phyloP scores from a whole-genome alignment of 1,140 invertebrate species.

The Archivesica marissinica region DNA sequence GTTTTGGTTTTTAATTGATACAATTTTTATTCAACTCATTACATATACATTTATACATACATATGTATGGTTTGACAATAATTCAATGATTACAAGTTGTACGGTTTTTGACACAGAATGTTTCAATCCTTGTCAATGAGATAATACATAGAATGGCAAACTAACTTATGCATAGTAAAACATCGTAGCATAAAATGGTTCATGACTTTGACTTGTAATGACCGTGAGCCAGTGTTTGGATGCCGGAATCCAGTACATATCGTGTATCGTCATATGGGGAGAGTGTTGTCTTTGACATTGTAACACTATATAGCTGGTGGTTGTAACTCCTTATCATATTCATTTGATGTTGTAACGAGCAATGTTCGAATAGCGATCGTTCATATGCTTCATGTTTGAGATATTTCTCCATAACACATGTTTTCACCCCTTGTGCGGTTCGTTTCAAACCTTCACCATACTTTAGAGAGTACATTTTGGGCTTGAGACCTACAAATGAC shows the following conservation, averaged over 20 bases:
- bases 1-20: too few species aligned
- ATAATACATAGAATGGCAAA: too few species aligned
- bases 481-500: slow-evolving; percentile 68
- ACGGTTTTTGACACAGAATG: too few species aligned
- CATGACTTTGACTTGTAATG: slow-evolving; percentile 14
- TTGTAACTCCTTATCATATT: slow-evolving; percentile 64
- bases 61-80: too few species aligned
- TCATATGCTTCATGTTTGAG: slow-evolving; percentile 67
- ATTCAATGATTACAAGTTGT: too few species aligned
- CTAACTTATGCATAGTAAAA: too few species aligned
- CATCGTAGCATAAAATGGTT: neutral
- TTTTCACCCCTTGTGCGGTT: slow-evolving; percentile 67
- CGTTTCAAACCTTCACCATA: slow-evolving; percentile 12
- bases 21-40: too few species aligned
- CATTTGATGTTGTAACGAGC: slow-evolving; percentile 52
- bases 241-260: slow-evolving; percentile 41
- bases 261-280: slow-evolving; percentile 7
- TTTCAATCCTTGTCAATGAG: too few species aligned
- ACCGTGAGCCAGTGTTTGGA: slow-evolving; percentile 55
- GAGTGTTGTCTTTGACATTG: slow-evolving; percentile 49
- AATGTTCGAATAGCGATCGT: slow-evolving; percentile 63
- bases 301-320: slow-evolving; percentile 56
- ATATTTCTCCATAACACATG: slow-evolving; percentile 61
- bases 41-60: too few species aligned
- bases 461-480: slow-evolving; percentile 58